Percentiles rank a stretch among this genome's conserved stretches.
Conservation (phyloP, 2,888 invertebrate species). For the Lochmaea capreae region DNA sequence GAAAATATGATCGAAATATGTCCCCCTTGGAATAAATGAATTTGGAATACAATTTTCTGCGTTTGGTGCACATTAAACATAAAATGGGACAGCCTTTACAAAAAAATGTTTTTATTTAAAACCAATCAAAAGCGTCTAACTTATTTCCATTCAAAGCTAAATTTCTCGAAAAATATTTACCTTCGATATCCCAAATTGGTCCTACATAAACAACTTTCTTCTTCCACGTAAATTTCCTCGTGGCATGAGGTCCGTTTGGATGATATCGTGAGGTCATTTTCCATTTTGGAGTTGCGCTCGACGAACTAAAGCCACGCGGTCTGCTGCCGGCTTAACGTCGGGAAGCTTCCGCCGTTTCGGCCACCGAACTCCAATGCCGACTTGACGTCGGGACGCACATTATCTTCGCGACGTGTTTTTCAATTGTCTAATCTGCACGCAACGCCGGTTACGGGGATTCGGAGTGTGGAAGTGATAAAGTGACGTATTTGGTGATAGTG, state of each 20-base stretch:
- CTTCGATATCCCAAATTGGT: background rate
- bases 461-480: conserved; percentile 1
- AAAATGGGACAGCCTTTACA: too few species aligned
- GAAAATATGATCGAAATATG: too few species aligned
- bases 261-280: conserved; percentile 3
- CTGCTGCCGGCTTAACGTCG: conserved; percentile 13
- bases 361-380: conserved; percentile 17
- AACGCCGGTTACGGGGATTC: background rate
- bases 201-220: conserved; percentile 11
- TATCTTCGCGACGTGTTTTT: conserved; percentile 8
- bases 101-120: too few species aligned
- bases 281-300: conserved; percentile 23
- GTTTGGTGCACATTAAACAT: too few species aligned
- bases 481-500: background rate
- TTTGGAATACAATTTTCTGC: too few species aligned
- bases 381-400: conserved; percentile 3
- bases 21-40: too few species aligned
- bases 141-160: background rate
- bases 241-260: conserved; percentile 28
- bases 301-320: conserved; percentile 9
- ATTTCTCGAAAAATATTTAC: background rate
- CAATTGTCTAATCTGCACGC: background rate
- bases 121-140: too few species aligned
- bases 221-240: conserved; percentile 9
- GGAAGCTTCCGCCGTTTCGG: conserved; percentile 13